phyloP scores from a whole-genome alignment of 53 echinoderm and acorn worm species.

The Zoroaster sp. region DNA sequence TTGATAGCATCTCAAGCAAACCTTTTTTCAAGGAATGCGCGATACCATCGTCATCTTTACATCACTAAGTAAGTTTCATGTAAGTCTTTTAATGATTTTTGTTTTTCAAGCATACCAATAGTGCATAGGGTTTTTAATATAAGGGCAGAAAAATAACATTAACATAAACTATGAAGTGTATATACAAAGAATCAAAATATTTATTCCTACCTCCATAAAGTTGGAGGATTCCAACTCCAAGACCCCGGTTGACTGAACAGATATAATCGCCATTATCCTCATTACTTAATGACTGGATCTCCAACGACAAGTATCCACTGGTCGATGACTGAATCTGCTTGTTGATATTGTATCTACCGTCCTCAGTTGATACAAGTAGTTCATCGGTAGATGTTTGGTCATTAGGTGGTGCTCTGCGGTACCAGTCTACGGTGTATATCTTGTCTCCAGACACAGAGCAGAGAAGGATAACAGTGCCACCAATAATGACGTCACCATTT shows the following conservation, averaged over 20 bases:
- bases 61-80: no score
- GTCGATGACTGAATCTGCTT: background rate
- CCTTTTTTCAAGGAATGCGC: no score
- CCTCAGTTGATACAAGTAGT: constrained; percentile 1
- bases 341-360: background rate
- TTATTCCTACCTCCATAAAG: background rate
- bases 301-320: background rate
- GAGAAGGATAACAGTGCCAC: background rate
- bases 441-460: constrained; percentile 8
- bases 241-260: background rate
- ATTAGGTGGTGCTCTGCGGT: background rate
- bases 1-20: no score
- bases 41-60: no score
- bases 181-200: no score
- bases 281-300: background rate
- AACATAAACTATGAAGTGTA: no score
- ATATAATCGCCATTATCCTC: background rate
- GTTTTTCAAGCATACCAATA: no score
- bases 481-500: background rate
- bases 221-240: background rate
- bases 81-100: no score
- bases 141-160: no score
- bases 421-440: constrained; percentile 21
- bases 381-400: background rate
- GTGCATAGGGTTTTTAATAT: no score